Evolutionary conservation across 2,113 vertebrate genomes (phyloP).

Genomic region (Cyanoramphus novaezelandiae): DNA sequence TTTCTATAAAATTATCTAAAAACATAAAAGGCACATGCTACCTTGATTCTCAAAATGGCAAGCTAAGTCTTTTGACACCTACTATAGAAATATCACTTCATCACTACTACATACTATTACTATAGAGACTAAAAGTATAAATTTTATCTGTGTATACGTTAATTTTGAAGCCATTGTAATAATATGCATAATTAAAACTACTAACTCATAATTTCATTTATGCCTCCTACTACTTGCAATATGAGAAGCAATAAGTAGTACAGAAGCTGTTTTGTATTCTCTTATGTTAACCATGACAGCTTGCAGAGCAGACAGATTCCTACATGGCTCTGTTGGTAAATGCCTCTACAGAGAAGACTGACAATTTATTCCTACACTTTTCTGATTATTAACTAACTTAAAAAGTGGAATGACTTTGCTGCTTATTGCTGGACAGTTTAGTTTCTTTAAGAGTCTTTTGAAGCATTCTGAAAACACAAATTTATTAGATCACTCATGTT

Average conservation of each 20-base stretch:
- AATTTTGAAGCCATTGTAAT: background rate
- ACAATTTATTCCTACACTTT: slow-evolving; percentile 7
- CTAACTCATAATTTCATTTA: background rate
- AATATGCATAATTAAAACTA: background rate
- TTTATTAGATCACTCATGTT: background rate
- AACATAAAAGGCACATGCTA: background rate
- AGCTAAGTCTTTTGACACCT: background rate
- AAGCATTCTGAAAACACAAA: background rate
- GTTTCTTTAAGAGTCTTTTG: background rate
- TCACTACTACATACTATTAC: background rate
- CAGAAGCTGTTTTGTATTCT: background rate
- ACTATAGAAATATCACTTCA: background rate
- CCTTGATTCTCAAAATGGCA: background rate
- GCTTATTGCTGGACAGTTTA: background rate
- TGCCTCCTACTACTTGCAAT: background rate
- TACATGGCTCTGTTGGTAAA: background rate
- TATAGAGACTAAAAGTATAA: background rate
- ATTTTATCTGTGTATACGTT: background rate
- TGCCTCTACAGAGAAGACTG: background rate
- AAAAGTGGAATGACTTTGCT: background rate
- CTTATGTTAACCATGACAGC: background rate
- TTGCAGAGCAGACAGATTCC: background rate
- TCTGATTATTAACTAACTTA: background rate
- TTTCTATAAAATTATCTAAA: background rate
- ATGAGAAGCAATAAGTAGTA: background rate